Evolutionary conservation across 53 echinoderm and acorn worm genomes (phyloP), one percentile per base, ranked within the genome.

Genomic region (Holothuria leucospilota): DNA sequence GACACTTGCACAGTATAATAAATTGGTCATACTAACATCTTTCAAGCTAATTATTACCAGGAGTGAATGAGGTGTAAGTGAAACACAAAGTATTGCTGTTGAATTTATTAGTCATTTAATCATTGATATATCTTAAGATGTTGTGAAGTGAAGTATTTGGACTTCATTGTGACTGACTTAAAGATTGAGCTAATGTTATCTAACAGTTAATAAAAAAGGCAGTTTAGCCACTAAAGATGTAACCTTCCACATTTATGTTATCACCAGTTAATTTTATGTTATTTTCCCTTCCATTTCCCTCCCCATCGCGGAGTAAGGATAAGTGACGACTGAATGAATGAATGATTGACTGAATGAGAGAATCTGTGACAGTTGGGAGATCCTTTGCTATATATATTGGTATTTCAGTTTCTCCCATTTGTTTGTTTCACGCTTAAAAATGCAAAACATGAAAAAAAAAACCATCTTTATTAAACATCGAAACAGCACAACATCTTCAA

Each of bases 351-450:
- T 20, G 74, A 74, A 74, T 74, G 24, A 74, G 51, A 13, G 9
- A 74, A 46, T 46, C 46, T 51, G 74, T 74, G 74, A 74, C 46
- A 74, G 74, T 74, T 49, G 74, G 74, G 74, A 74, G 74, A 74
- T 74, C 74, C 74, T 74, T 74, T 74, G 52, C 51, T 74, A 74
- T 74, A 74, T 74, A 74, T 74, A 74, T 74, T 27, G 74, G 74
- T 74, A 74, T 74, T 74, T 74, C 74, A 74, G 74, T 74, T 74
- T 74, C 74, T 74, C 74, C 74, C 46, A 74, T 25, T 51, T 25
- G 42, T 74, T 74, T 74, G 74, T 74, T 74, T 74, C 2, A 46
- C 25, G 74, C 74, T 74, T 41, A 25, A 74, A 34, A 71, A 71
- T 71, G 71, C 71, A 71, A 46, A 38, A 74, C 3, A 74, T 39